Percentiles rank a stretch among this genome's conserved stretches.
These are phyloP conservation scores for Etheostoma spectabile DNA, from an alignment of 2,113 vertebrate genomes.

Conservation along the genomic window DNA sequence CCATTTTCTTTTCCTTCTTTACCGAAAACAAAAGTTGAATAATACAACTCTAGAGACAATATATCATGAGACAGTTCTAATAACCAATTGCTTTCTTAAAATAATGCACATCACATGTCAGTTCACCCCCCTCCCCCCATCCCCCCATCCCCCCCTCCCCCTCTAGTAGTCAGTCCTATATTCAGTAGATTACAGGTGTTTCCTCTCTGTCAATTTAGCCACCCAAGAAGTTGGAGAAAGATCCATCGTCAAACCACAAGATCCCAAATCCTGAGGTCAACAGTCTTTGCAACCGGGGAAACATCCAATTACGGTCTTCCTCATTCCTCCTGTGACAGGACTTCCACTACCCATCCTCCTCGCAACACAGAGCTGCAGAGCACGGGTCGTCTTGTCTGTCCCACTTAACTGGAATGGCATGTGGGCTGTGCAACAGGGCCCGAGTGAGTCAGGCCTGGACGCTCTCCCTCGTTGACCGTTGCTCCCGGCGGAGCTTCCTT, in stretches of 20 bases:
- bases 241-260: neutral
- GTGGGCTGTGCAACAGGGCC: slow-evolving; percentile 40
- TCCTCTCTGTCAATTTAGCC: slow-evolving; percentile 18
- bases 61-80: no score
- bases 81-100: no score
- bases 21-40: no score
- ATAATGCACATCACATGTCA: no score
- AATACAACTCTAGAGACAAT: no score
- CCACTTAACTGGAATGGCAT: slow-evolving; percentile 46
- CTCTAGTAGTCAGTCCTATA: no score
- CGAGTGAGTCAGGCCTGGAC: slow-evolving; percentile 53
- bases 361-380: slow-evolving; percentile 11
- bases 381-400: slow-evolving; percentile 43
- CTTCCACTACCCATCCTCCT: slow-evolving; percentile 12
- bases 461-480: slow-evolving; percentile 21
- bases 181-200: slow-evolving; percentile 25
- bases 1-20: no score
- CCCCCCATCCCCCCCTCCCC: no score
- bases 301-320: slow-evolving; percentile 32
- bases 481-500: slow-evolving; percentile 53
- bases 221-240: slow-evolving; percentile 14
- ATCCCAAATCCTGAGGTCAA: slow-evolving; percentile 31
- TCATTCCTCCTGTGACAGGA: slow-evolving; percentile 15
- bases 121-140: no score
- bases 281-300: slow-evolving; percentile 12